phyloP scores from a whole-genome alignment of 2,888 invertebrate genomes.

The Mantis religiosa region DNA sequence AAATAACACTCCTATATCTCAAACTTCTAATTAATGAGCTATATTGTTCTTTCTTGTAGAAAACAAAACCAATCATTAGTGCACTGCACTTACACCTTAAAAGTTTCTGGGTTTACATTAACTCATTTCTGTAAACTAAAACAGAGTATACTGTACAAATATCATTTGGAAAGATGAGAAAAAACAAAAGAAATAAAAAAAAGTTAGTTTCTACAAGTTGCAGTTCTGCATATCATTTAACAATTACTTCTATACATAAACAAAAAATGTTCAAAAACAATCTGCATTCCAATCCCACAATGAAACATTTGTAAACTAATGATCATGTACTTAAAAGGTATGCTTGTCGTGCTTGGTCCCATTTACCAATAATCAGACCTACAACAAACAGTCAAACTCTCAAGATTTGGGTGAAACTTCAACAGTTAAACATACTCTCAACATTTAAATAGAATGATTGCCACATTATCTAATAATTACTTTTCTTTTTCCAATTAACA shows the following conservation, averaged over 20 bases:
- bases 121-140: not conserved
- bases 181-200: not conserved
- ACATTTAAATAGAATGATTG: not conserved
- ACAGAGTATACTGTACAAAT: not conserved
- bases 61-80: not conserved
- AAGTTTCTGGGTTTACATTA: not conserved
- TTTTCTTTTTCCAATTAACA: not conserved
- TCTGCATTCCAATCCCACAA: not conserved
- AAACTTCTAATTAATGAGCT: not conserved
- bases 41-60: not conserved
- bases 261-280: not conserved
- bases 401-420: not conserved
- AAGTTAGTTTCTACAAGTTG: not conserved
- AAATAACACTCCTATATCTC: not conserved
- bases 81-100: not conserved
- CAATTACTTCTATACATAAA: not conserved
- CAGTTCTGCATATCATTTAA: not conserved
- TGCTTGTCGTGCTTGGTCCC: constrained; percentile 17
- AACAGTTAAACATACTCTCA: not conserved
- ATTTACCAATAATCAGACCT: not conserved
- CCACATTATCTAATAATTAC: not conserved
- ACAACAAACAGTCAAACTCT: constrained; percentile 6
- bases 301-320: not conserved
- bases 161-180: not conserved
- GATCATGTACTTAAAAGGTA: not conserved